A percentile compares a stretch with the other conserved stretches of the same genome.
phyloP scores from a whole-genome alignment of 1,140 invertebrate species.

The Tetragnatha versicolor region DNA sequence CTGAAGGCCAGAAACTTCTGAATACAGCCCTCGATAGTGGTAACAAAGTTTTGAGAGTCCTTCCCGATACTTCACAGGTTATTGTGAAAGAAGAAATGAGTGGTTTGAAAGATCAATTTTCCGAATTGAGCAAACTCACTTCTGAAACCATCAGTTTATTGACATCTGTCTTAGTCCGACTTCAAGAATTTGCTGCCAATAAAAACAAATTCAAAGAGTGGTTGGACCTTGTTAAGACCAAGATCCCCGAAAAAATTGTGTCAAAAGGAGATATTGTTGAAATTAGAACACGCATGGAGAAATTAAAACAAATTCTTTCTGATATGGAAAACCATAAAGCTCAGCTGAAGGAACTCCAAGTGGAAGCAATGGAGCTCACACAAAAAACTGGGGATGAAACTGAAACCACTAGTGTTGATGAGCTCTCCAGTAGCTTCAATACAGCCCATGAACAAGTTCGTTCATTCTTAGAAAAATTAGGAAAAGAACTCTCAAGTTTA shows the following conservation, averaged over 20 bases:
- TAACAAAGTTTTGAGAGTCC: constrained; percentile 81
- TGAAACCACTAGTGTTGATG: constrained; percentile 70
- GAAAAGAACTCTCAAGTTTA: constrained; percentile 80
- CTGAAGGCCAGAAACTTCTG: constrained; percentile 86
- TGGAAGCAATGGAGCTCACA: constrained; percentile 76
- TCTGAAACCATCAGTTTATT: constrained; percentile 22
- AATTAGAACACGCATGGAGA: constrained; percentile 88
- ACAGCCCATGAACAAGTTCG: constrained; percentile 31
- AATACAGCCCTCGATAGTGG: constrained; percentile 81
- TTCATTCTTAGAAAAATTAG: constrained; percentile 61
- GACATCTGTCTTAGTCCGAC: constrained; percentile 69
- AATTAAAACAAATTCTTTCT: constrained; percentile 76
- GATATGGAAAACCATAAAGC: constrained; percentile 77
- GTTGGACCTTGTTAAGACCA: constrained; percentile 61
- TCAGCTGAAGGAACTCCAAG: constrained; percentile 75
- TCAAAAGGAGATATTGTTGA: constrained; percentile 85
- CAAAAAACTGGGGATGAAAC: constrained; percentile 73
- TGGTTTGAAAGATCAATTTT: constrained; percentile 15
- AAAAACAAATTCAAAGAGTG: constrained; percentile 72
- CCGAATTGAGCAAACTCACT: constrained; percentile 14
- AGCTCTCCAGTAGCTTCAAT: constrained; percentile 21
- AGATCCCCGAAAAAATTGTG: constrained; percentile 71
- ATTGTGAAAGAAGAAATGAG: constrained; percentile 37
- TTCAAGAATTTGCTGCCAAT: constrained; percentile 81
- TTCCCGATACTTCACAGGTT: constrained; percentile 65